Conservation (phyloP, 1,140 invertebrate species). For the Calephelis nemesis region DNA sequence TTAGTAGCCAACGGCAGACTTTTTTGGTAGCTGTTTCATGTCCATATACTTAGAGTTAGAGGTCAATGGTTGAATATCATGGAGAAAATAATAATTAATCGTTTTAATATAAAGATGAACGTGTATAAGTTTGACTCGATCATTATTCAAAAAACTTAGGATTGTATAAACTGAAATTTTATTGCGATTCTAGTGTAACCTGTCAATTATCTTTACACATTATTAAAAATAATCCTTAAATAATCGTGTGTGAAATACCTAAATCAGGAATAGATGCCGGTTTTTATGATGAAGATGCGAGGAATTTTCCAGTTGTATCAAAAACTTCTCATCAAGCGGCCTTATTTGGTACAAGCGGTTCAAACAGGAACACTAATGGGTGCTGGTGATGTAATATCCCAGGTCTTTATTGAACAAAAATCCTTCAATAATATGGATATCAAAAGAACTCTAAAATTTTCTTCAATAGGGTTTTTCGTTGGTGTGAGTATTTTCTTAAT, state of each 20-base stretch:
- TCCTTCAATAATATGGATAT: slow-evolving; percentile 49
- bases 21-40: no score
- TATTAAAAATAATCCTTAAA: background rate
- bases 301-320: slow-evolving; percentile 64
- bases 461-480: slow-evolving; percentile 72
- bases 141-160: no score
- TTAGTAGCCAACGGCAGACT: no score
- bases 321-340: slow-evolving; percentile 55
- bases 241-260: background rate
- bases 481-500: slow-evolving; percentile 61
- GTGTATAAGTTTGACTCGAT: no score
- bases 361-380: slow-evolving; percentile 78
- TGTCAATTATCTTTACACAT: background rate
- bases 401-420: slow-evolving; percentile 74
- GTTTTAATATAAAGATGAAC: no score
- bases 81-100: no score
- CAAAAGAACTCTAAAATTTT: slow-evolving; percentile 71
- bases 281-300: slow-evolving; percentile 40
- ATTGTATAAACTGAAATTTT: no score
- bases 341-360: slow-evolving; percentile 71
- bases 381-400: slow-evolving; percentile 76
- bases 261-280: slow-evolving; percentile 24
- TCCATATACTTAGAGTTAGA: no score
- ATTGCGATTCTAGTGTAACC: background rate
- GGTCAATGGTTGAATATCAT: no score